Base-by-base conservation (phyloP, 2,113 vertebrate genomes). In the Melanotaenia duboulayi region DNA sequence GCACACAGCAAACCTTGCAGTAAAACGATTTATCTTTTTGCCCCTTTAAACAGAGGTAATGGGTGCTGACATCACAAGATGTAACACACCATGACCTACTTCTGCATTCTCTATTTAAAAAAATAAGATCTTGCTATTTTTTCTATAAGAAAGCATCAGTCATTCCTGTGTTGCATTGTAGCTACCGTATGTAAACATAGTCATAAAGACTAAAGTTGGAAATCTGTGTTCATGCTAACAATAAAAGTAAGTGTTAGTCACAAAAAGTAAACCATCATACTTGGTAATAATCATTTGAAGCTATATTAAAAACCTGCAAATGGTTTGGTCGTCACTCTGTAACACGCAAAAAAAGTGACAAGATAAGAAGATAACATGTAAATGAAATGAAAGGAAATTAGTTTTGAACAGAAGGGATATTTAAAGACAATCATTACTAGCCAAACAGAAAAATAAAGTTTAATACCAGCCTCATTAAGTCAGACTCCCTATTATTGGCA, bases 401-500 rank as follows among this genome's bases (percentile, higher is more conserved):
- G 2, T 12, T 28, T 4, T 3, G 28, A 4, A 4, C 4, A 46
- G 16, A 17, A 46, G 42, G 16, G 42, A 28, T 28, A 13, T 16
- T 67, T 14, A 28, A 40, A 23, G 37, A 22, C 19, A 79, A 50
- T 9, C 42, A 25, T 12, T 37, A 71, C 72, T 28, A 51, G 35
- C 61, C 28, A 12, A 66, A 50, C 11, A 12, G 42, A 28, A 28
- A 28, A 28, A 42, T 7, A 40, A 67, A 37, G 1, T 57, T n/a
- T 42, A 20, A 66, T 13, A 42, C 25, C 22, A 24, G 13, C 37
- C 40, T 62, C 16, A 23, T 57, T 59, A 22, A 42, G n/a, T 23
- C 23, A 60, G 22, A 35, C 23, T 7, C 65, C 65, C 73, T 83
- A 23, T 65, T 74, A 62, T 72, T 24, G 52, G 49, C 25, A 59